Evolutionary conservation across 2,113 vertebrate genomes (phyloP).

Genomic region (Phalacrocorax brasilianus): DNA sequence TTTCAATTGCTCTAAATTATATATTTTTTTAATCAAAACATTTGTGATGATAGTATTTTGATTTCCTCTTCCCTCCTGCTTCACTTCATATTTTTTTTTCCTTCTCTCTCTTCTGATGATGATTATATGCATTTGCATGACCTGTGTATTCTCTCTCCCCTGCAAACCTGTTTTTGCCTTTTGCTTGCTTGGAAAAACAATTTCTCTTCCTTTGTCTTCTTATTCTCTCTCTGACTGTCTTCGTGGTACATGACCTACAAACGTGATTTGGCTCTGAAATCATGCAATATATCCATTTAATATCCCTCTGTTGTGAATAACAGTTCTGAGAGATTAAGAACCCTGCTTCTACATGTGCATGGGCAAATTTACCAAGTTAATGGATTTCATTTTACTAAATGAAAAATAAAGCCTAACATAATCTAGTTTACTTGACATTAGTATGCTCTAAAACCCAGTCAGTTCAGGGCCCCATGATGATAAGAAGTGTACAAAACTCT

Average conservation of each 20-base stretch:
- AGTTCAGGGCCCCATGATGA: background rate
- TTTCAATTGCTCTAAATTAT: conserved; percentile 34
- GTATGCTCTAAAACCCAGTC: background rate
- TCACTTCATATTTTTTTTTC: background rate
- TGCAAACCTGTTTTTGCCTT: background rate
- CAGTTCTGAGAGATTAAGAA: background rate
- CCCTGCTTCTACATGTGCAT: background rate
- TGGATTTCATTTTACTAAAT: background rate
- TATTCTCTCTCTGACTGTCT: background rate
- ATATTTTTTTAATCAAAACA: conserved; percentile 36
- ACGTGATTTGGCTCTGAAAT: background rate
- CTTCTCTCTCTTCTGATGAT: background rate
- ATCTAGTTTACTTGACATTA: background rate
- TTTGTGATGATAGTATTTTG: conserved; percentile 32
- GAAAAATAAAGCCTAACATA: background rate
- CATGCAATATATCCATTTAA: background rate
- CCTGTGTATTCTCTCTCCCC: background rate
- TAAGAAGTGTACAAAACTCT: background rate
- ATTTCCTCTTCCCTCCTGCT: background rate
- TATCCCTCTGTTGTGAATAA: background rate
- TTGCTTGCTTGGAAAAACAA: background rate
- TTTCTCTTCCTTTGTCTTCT: background rate
- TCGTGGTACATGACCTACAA: background rate
- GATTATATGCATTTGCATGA: background rate
- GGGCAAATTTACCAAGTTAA: background rate